Percentiles rank a stretch among this genome's conserved stretches.
These are phyloP conservation scores for Lophura swinhoii DNA, from an alignment of 2,797 vertebrate genomes.

Conservation along the genomic window DNA sequence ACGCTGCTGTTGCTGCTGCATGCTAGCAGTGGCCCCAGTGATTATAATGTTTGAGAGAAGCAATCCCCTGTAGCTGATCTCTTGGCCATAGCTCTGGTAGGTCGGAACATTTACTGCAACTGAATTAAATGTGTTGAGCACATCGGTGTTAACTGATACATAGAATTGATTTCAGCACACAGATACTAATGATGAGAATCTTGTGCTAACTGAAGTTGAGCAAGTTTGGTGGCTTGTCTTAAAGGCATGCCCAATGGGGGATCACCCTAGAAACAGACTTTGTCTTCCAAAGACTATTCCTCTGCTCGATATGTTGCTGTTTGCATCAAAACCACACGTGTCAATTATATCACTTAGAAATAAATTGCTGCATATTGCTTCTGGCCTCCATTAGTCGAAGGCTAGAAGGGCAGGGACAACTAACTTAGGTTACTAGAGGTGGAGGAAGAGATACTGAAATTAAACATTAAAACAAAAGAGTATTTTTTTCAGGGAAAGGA, in stretches of 20 bases:
- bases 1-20: background rate
- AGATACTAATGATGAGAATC: background rate
- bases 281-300: background rate
- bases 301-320: background rate
- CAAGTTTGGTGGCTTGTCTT: background rate
- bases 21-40: background rate
- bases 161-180: background rate
- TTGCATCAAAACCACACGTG: background rate
- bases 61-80: background rate
- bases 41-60: background rate
- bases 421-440: background rate
- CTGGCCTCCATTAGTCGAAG: background rate
- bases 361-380: background rate
- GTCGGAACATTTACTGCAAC: background rate
- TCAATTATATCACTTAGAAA: background rate
- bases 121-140: background rate
- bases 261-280: background rate
- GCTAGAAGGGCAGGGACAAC: background rate
- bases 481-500: background rate
- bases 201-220: background rate
- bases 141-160: background rate
- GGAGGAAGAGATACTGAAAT: background rate
- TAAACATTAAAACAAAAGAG: background rate
- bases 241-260: background rate
- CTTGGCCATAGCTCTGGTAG: background rate